Conservation (phyloP, 2,888 invertebrate genomes). For the Epinotia ramella region DNA sequence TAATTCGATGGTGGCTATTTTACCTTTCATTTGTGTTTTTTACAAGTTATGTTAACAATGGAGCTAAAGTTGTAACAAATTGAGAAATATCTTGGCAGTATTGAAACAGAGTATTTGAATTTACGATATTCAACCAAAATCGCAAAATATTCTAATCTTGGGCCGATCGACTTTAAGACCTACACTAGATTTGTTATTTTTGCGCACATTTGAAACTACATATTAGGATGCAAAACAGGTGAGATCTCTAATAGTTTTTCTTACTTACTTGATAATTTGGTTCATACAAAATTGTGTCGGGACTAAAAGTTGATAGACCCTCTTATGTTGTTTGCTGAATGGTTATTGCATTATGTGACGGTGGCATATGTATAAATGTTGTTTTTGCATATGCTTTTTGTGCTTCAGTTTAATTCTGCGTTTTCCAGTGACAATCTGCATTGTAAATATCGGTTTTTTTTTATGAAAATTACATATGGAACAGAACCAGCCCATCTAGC, state of each 20-base stretch:
- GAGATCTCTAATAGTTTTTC: not conserved
- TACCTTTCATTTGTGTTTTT: not conserved
- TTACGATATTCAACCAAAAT: not conserved
- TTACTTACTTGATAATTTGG: not conserved
- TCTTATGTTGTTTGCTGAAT: constrained; percentile 19
- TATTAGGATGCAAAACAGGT: not conserved
- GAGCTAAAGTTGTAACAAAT: not conserved
- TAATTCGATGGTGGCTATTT: not conserved
- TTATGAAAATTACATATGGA: not conserved
- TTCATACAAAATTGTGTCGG: not conserved
- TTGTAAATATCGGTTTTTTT: not conserved
- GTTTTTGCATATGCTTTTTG: constrained; percentile 48
- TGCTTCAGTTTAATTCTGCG: constrained; percentile 53
- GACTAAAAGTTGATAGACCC: not conserved
- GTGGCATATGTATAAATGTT: constrained; percentile 47
- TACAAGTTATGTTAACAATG: not conserved
- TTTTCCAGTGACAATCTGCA: constrained; percentile 51
- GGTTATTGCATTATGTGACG: constrained; percentile 41
- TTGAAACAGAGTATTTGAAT: not conserved
- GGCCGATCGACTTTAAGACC: not conserved
- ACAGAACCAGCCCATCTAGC: not conserved
- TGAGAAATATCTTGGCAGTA: constrained; percentile 13
- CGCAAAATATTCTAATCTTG: constrained; percentile 15
- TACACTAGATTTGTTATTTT: not conserved
- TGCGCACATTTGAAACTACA: not conserved